Base-by-base conservation (phyloP, 1,140 invertebrate genomes). In the Solenopsis invicta region DNA sequence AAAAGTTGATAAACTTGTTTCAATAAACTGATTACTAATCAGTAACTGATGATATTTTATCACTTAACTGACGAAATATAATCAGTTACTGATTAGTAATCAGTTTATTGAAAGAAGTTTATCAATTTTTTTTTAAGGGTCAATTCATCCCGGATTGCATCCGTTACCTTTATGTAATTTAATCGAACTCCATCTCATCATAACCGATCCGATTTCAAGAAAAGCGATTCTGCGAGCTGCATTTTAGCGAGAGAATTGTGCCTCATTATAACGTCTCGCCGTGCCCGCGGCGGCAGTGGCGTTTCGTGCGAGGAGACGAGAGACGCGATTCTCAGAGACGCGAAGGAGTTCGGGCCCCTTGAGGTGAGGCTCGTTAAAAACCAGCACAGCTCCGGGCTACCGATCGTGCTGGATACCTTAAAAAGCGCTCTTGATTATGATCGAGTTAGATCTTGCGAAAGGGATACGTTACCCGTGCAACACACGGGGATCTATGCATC, bases 381-480 rank as follows among this genome's bases (percentile, higher is more conserved):
- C 74, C 12, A 56, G 61, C 50, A 52, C 24, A 34, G 74, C 82
- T 78, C 50, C 59, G 24, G 82, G 82, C 82, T 78, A 78, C 41
- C 74, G 74, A 66, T 76, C 74, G 82, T 56, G 50, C 74, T 45
- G 71, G 56, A 87, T 85, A 74, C 62, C 50, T 80, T 41, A 87
- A 88, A 74, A 87, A 87, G 50, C n/a, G 62, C 86, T 80, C 37
- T 13, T 41, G n/a, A 4, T 50, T 76, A 48, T 48, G 71, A 87
- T 16, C 29, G 56, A 48, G 21, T 9, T 48, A 72, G 48, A 41
- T 62, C 54, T 69, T 18, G 74, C 54, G 64, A 86, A 86, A 62
- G 71, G 72, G n/a, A 85, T 41, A 50, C 59, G 34, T 66, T 66
- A 41, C 48, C 4, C 10, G n/a, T 45, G 29, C 9, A 66, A 52